Percentiles rank a stretch among this genome's conserved stretches.
These are phyloP conservation scores for Zeuzera pyrina DNA, from an alignment of 2,888 invertebrate species.

Conservation along the genomic window DNA sequence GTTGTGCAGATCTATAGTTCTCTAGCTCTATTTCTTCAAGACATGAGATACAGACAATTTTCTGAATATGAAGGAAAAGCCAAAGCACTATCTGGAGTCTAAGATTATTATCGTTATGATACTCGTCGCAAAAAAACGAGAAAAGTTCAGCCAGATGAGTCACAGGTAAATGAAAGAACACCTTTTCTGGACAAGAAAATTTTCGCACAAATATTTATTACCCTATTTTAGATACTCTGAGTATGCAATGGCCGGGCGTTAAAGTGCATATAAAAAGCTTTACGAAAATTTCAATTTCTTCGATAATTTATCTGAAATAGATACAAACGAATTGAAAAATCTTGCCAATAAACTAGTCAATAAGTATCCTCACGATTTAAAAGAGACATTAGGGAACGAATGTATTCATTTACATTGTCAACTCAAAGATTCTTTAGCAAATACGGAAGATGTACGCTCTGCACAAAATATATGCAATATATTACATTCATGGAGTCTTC, in stretches of 20 bases:
- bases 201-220: constrained; percentile 9
- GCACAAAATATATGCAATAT: constrained; percentile 9
- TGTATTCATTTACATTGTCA: constrained; percentile 11
- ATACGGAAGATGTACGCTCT: constrained; percentile 7
- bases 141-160: constrained; percentile 5
- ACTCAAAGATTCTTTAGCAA: constrained; percentile 10
- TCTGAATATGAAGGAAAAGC: constrained; percentile 2
- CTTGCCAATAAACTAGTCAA: constrained; percentile 8
- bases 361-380: constrained; percentile 11
- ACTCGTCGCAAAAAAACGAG: no score
- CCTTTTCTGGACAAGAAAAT: constrained; percentile 2
- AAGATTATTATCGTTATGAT: no score
- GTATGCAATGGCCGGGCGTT: constrained; percentile 7
- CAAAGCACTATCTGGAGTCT: no score
- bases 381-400: constrained; percentile 8
- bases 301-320: constrained; percentile 11
- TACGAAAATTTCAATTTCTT: constrained; percentile 12
- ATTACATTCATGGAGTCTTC: constrained; percentile 7
- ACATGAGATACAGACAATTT: constrained; percentile 9
- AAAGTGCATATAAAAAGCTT: constrained; percentile 8
- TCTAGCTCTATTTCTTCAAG: constrained; percentile 2
- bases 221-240: constrained; percentile 8
- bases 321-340: constrained; percentile 10
- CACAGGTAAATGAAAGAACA: constrained; percentile 11
- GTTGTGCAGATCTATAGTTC: constrained; percentile 8